phyloP scores from a whole-genome alignment of 2,888 invertebrate genomes.

The Macrosiphum euphorbiae region DNA sequence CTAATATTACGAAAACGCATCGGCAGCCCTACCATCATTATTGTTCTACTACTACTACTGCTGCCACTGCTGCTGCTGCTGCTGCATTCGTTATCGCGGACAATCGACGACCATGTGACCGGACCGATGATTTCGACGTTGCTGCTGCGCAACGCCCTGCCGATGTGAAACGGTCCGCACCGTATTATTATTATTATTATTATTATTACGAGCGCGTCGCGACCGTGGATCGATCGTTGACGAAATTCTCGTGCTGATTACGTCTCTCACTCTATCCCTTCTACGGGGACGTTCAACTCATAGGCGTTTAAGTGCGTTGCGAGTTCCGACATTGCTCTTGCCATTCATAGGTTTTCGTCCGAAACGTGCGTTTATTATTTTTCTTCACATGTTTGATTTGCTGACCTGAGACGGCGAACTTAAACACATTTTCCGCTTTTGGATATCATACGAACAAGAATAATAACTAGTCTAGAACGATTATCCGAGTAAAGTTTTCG shows the following conservation, averaged over 20 bases:
- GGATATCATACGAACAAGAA: background rate
- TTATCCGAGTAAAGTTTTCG: background rate
- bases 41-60: slow-evolving; percentile 24
- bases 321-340: background rate
- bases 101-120: slow-evolving; percentile 42
- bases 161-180: background rate
- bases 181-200: slow-evolving; percentile 1
- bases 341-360: background rate
- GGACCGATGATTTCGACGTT: background rate
- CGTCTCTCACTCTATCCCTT: background rate
- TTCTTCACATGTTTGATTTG: background rate
- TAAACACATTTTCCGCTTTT: background rate
- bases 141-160: background rate
- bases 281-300: background rate
- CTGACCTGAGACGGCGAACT: background rate
- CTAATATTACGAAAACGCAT: slow-evolving; percentile 31
- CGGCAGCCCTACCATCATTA: slow-evolving; percentile 5
- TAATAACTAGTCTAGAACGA: background rate
- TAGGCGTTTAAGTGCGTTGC: background rate
- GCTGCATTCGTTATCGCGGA: slow-evolving; percentile 17
- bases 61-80: background rate
- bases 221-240: background rate
- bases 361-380: background rate
- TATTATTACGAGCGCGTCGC: background rate
- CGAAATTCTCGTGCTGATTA: background rate